Conservation (phyloP, 2,888 invertebrate genomes). For the Pycnomerus fuliginosus region DNA sequence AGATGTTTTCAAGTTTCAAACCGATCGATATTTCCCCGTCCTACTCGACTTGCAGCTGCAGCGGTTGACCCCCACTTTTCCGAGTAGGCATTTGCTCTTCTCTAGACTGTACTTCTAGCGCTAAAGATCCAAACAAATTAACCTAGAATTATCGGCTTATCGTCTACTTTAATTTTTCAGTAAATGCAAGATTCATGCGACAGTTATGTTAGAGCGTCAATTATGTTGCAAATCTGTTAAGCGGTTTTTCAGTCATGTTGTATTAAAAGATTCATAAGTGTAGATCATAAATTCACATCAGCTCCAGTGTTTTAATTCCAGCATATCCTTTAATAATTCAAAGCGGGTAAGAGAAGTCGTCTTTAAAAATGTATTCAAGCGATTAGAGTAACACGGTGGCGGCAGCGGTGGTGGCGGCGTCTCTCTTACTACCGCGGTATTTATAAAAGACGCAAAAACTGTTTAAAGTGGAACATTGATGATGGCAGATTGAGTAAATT, state of each 20-base stretch:
- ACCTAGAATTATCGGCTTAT: no score
- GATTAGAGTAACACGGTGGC: constrained; percentile 37
- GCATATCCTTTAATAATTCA: constrained; percentile 42
- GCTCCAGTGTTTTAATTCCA: constrained; percentile 38
- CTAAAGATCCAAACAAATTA: no score
- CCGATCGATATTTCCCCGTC: no score
- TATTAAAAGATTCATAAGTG: constrained; percentile 33
- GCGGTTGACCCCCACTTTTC: no score
- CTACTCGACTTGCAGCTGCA: no score
- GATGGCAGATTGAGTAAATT: constrained; percentile 40
- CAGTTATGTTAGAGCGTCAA: constrained; percentile 30
- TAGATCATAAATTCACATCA: constrained; percentile 33
- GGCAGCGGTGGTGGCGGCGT: constrained; percentile 28
- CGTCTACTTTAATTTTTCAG: no score
- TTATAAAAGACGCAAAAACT: constrained; percentile 39
- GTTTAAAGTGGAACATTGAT: constrained; percentile 41
- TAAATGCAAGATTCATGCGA: constrained; percentile 33
- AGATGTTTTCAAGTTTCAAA: no score
- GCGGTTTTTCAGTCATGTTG: constrained; percentile 32
- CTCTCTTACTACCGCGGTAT: constrained; percentile 29
- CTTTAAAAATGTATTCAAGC: constrained; percentile 42
- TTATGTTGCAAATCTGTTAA: constrained; percentile 36
- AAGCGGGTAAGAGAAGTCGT: constrained; percentile 34
- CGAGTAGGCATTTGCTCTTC: no score
- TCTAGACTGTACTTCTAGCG: no score